These are phyloP conservation scores for Oxytorus armatus DNA, from an alignment of 2,888 invertebrate species.

Conservation along the genomic window DNA sequence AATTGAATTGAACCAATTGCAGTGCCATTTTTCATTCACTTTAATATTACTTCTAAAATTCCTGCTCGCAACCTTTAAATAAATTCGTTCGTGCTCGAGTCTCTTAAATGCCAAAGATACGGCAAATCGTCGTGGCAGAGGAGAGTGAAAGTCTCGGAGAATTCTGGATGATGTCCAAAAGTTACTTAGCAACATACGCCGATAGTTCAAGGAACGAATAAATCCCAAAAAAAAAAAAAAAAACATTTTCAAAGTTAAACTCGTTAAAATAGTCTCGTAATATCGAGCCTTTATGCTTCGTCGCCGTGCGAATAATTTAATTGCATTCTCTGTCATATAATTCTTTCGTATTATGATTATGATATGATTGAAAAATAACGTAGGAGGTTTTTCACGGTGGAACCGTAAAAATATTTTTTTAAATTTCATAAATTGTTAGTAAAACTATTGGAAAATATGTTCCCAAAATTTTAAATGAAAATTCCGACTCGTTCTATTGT, in stretches of 20 bases:
- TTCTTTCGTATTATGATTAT: background rate
- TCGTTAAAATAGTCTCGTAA: too few species aligned
- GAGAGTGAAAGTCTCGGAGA: constrained; percentile 61
- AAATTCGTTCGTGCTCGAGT: background rate
- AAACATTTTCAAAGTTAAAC: too few species aligned
- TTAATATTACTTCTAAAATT: background rate
- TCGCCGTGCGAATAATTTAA: constrained; percentile 23
- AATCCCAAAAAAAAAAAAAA: constrained; percentile 2
- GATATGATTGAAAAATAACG: constrained; percentile 11
- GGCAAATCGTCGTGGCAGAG: constrained; percentile 44
- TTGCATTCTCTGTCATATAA: background rate
- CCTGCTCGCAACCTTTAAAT: constrained; percentile 1
- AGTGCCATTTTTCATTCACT: too few species aligned
- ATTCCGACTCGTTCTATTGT: too few species aligned
- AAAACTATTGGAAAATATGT: too few species aligned
- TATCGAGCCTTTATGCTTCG: background rate
- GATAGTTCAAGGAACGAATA: constrained; percentile 44
- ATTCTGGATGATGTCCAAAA: constrained; percentile 41
- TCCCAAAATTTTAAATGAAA: too few species aligned
- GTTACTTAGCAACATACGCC: constrained; percentile 10
- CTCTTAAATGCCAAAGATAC: constrained; percentile 19
- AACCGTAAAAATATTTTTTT: too few species aligned
- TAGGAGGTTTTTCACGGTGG: constrained; percentile 21
- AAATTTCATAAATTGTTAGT: too few species aligned
- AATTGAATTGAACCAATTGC: too few species aligned